These are phyloP conservation scores for Enteromius trimaculatus DNA, from an alignment of 2,797 vertebrate genomes.

Conservation along the genomic window DNA sequence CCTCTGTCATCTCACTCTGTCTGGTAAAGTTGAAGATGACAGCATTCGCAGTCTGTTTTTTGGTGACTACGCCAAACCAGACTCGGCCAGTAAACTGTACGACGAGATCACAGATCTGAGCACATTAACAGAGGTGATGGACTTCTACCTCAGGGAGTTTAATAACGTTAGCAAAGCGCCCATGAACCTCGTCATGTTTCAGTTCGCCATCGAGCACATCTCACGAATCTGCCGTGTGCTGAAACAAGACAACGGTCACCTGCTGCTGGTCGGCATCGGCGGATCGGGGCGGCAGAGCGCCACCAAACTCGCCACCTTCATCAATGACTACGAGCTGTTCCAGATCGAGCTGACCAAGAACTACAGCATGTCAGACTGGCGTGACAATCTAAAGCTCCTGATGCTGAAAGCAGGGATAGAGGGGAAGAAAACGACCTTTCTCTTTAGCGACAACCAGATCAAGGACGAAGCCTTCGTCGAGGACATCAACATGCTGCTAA, in stretches of 20 bases:
- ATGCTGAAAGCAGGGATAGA: conserved; percentile 87
- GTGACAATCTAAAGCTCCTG: conserved; percentile 88
- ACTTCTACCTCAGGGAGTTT: conserved; percentile 89
- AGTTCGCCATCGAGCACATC: conserved; percentile 92
- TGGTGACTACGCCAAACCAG: conserved; percentile 85
- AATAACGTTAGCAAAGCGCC: conserved; percentile 90
- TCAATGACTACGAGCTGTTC: conserved; percentile 86
- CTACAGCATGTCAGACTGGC: conserved; percentile 85
- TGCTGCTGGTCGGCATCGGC: conserved; percentile 88
- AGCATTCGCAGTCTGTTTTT: conserved; percentile 89
- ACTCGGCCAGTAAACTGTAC: conserved; percentile 79
- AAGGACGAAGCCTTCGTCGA: conserved; percentile 91
- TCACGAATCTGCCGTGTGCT: conserved; percentile 92
- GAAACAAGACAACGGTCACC: conserved; percentile 90
- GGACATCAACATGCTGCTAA: conserved; percentile 92
- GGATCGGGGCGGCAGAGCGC: conserved; percentile 90
- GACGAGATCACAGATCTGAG: conserved; percentile 88
- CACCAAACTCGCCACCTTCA: conserved; percentile 87
- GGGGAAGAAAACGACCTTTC: conserved; percentile 82
- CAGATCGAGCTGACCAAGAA: conserved; percentile 91
- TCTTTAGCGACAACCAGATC: conserved; percentile 90
- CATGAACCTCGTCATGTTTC: conserved; percentile 94
- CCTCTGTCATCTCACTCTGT: conserved; percentile 81
- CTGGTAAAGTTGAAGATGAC: conserved; percentile 83
- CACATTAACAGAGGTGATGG: conserved; percentile 83